Evolutionary conservation across 2,113 vertebrate genomes (phyloP), one percentile per base, ranked within the genome.

Genomic region (Gobius niger): DNA sequence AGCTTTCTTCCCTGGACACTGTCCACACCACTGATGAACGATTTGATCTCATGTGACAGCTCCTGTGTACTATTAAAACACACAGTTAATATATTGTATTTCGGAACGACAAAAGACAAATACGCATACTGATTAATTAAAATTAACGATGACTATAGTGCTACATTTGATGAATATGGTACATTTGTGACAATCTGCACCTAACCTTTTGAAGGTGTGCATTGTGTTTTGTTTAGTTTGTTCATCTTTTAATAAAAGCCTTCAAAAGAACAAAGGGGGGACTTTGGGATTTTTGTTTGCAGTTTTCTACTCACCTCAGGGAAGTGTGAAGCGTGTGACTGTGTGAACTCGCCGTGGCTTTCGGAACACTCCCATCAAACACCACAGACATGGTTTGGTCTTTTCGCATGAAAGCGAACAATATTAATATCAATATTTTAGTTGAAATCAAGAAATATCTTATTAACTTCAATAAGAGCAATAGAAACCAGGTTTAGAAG

Each of bases 11-110:
- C 96, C 47, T 95, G 91, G 2, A 90, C 75, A 0, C 93, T 92
- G 77, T 98, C 96, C 0, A 94, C 69, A 0, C 96, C 96, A 0
- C 93, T 96, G 68, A 98, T 93, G 76, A 98, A 97, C 4, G 96
- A 94, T 80, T 97, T 98, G 70, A 98, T 95, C 86, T 98, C 95
- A 85, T 94, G 94, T 5, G 94, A 92, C 42, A 97, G 91, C 76
- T 96, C 95, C 91, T 97, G 95, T 9, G 95, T 83, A 64, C 93
- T 97, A 24, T 41, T 79, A 5, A 13, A 41, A 1, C 7, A 50
- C 14, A 6, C n/a, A 47, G 13, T 46, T 10, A 24, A 42, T 19
- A 16, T n/a, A 51, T 6, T 18, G 11, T 19, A 7, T 18, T 12
- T 3, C 4, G 24, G 24, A 24, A 24, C 1, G 3, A 24, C 24